Percentiles rank a stretch among this genome's conserved stretches.
Evolutionary conservation across 2,888 invertebrate species (phyloP).

Genomic region (Acanthosepion pharaonis): DNA sequence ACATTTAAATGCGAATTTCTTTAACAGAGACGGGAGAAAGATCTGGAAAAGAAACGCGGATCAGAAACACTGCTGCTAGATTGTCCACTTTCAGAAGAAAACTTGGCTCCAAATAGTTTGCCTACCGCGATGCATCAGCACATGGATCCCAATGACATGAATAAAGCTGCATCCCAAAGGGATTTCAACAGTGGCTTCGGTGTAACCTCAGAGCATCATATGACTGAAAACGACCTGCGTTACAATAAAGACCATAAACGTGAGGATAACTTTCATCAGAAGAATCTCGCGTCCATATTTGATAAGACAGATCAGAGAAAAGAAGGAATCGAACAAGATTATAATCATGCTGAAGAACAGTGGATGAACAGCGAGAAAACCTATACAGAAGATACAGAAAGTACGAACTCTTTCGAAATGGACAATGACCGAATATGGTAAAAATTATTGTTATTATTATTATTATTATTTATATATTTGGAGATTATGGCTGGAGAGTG

Average conservation of each 20-base stretch:
- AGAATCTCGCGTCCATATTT: neutral
- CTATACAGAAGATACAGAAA: constrained; percentile 34
- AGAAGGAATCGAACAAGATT: neutral
- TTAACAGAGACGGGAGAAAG: too few relatives aligned
- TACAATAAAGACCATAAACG: neutral
- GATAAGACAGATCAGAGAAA: neutral
- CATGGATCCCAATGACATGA: neutral
- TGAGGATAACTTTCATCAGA: neutral
- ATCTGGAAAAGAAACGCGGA: neutral
- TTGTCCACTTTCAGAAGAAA: neutral
- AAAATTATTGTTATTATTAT: neutral
- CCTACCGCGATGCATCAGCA: neutral
- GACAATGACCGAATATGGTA: constrained; percentile 46
- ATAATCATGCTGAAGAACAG: neutral
- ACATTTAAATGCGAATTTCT: too few relatives aligned
- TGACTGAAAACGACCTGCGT: neutral
- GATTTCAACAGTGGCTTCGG: neutral
- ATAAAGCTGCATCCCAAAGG: neutral
- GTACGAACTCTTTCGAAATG: constrained; percentile 3
- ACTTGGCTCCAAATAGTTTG: neutral
- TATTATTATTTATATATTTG: neutral
- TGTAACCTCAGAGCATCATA: neutral
- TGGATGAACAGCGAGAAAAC: neutral
- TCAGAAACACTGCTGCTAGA: neutral
- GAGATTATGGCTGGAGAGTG: neutral